Base-by-base conservation (phyloP, 1,140 invertebrate species). In the Orchesella cincta region DNA sequence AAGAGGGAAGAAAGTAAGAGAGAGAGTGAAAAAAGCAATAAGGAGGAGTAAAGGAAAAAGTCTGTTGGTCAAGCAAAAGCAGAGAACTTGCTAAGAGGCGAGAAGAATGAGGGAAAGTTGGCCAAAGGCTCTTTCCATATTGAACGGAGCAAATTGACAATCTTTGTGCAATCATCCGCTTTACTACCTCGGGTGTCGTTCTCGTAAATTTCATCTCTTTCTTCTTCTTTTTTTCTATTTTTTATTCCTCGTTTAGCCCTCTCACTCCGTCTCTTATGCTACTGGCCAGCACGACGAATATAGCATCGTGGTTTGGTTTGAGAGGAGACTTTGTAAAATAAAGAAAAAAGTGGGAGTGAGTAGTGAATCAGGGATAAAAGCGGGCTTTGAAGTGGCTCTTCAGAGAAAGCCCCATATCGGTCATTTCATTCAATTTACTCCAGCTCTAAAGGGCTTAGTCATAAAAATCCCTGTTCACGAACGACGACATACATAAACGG, bases 111-210 rank as follows among this genome's bases (percentile, higher is more conserved):
- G 34, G 14, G 28, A 54, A 57, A 2, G 73, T 57, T 80, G 70
- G 81, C 79, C 79, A 76, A 76, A 77, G 79, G 81, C 79, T 79
- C 76, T 78, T 80, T 79, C 81, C 81, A 81, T 81, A 81, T 81
- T 81, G 81, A 81, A 29, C 72, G 76, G 36, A 77, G 34, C 81
- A 82, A 82, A 82, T 82, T 82, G 81, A 82, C 81, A 82, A 82
- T 82, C 81, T 82, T 82, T 82, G 81, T 82, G 78, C 79, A 82
- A 82, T 82, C 81, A 80, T 81, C 62, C 28, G 31, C 28, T 33
- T 67, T 67, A 67, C 62, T 67, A 31, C 62, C 62, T 67, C 62
- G 31, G 62, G 62, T 67, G 28, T 67, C 26, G 62, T 33, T 62
- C 62, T 67, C 62, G 3, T 67, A 67, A 67, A 67, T 67, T 67